Conservation (phyloP, 2,888 invertebrate genomes). For the Ernsta delagoae region DNA sequence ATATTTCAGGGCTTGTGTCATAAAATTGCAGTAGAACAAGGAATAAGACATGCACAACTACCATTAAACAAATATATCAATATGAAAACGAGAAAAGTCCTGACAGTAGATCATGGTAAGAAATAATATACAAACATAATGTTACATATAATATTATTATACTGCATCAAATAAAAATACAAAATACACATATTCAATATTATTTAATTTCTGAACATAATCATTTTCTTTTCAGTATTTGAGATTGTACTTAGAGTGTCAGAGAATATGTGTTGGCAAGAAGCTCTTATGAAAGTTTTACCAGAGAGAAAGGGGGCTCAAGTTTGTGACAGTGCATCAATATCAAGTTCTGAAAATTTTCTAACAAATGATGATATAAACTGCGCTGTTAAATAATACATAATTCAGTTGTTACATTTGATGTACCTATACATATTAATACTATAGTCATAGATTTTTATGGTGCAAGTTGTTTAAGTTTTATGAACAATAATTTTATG, state of each 20-base stretch:
- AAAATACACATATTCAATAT: background rate
- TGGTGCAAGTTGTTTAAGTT: background rate
- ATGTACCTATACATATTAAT: background rate
- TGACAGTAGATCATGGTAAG: conserved; percentile 97
- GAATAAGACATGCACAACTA: conserved; percentile 92
- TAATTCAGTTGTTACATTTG: background rate
- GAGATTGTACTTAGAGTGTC: conserved; percentile 91
- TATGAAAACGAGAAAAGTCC: conserved; percentile 96
- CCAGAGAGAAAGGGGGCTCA: conserved; percentile 91
- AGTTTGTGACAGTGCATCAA: conserved; percentile 60
- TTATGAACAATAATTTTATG: background rate
- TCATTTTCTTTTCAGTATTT: conserved; percentile 88
- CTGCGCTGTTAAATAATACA: conserved; percentile 8
- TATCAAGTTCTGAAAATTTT: conserved; percentile 55
- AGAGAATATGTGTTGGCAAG: conserved; percentile 92
- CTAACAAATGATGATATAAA: conserved; percentile 51
- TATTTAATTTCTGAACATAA: conserved; percentile 62
- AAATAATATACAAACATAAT: background rate
- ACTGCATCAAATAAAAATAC: background rate
- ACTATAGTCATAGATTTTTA: background rate
- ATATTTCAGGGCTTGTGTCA: conserved; percentile 91
- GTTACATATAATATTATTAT: background rate
- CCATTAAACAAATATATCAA: conserved; percentile 95
- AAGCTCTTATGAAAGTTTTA: conserved; percentile 90
- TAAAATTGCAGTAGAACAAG: conserved; percentile 91